phyloP scores from a whole-genome alignment of 2,113 vertebrate species.

The Corythornis vintsioides region DNA sequence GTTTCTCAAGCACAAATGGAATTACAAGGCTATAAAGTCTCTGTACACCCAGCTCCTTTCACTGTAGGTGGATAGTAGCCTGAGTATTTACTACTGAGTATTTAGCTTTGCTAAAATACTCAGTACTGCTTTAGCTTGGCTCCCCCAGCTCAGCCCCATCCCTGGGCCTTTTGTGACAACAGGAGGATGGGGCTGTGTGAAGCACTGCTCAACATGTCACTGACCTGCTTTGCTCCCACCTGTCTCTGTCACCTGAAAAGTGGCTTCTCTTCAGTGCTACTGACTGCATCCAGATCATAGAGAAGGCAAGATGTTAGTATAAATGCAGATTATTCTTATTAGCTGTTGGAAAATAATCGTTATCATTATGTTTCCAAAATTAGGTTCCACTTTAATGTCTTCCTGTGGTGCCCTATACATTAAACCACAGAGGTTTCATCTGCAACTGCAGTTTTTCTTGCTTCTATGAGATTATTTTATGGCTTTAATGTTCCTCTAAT shows the following conservation, averaged over 20 bases:
- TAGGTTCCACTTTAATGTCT: conserved; percentile 31
- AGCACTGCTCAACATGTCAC: not conserved
- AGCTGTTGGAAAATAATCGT: conserved; percentile 35
- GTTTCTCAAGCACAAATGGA: not conserved
- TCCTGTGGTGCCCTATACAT: conserved; percentile 43
- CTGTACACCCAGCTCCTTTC: not conserved
- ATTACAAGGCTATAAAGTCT: not conserved
- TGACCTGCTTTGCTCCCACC: not conserved
- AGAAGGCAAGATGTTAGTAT: not conserved
- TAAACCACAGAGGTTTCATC: conserved; percentile 27
- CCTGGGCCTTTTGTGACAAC: not conserved
- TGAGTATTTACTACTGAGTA: not conserved
- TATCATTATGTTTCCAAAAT: conserved; percentile 1
- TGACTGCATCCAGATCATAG: not conserved
- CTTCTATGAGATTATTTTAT: conserved; percentile 44
- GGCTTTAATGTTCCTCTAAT: conserved; percentile 1
- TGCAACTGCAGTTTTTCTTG: not conserved
- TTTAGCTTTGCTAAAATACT: not conserved
- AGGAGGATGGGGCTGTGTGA: not conserved
- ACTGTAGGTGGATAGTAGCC: not conserved
- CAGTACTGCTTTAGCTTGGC: not conserved
- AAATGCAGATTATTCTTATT: not conserved
- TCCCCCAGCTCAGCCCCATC: not conserved
- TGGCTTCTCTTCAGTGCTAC: not conserved
- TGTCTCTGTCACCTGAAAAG: not conserved